Percentiles rank a stretch among this genome's conserved stretches.
phyloP scores from a whole-genome alignment of 2,888 invertebrate genomes.

The Noctua janthina region DNA sequence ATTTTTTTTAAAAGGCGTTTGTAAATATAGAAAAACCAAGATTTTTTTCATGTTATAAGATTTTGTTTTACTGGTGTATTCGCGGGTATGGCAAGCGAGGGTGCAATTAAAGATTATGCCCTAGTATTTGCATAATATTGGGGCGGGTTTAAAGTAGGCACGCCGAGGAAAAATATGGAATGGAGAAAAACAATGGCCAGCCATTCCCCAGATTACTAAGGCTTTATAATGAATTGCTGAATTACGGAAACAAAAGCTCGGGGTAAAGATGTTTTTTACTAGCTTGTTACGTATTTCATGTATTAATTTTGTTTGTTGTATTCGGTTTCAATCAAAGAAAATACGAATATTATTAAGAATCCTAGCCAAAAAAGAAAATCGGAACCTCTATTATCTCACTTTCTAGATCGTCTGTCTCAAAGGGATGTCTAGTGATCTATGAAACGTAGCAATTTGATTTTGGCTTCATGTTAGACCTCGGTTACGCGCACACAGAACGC shows the following conservation, averaged over 20 bases:
- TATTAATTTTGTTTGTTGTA: constrained; percentile 39
- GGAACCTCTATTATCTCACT: background rate
- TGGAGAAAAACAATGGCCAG: constrained; percentile 63
- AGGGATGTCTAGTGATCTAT: background rate
- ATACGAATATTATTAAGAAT: background rate
- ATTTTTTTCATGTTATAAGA: constrained; percentile 73
- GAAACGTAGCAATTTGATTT: background rate
- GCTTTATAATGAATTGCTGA: constrained; percentile 65
- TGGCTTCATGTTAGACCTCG: background rate
- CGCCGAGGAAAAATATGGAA: constrained; percentile 72
- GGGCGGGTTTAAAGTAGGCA: constrained; percentile 72
- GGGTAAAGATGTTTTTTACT: constrained; percentile 43
- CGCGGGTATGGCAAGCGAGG: constrained; percentile 68
- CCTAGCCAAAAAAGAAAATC: background rate
- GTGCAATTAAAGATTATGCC: constrained; percentile 83
- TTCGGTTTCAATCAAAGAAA: constrained; percentile 33
- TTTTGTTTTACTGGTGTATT: constrained; percentile 72
- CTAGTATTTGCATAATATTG: constrained; percentile 83
- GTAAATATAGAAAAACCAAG: constrained; percentile 60
- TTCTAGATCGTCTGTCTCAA: background rate
- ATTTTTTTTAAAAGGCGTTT: constrained; percentile 54
- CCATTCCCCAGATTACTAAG: constrained; percentile 69
- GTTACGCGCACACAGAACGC: background rate
- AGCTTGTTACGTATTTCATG: constrained; percentile 29
- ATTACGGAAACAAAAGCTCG: constrained; percentile 58